Evolutionary conservation across 2,888 invertebrate genomes (phyloP).

Genomic region (Pyrocoelia pectoralis): DNA sequence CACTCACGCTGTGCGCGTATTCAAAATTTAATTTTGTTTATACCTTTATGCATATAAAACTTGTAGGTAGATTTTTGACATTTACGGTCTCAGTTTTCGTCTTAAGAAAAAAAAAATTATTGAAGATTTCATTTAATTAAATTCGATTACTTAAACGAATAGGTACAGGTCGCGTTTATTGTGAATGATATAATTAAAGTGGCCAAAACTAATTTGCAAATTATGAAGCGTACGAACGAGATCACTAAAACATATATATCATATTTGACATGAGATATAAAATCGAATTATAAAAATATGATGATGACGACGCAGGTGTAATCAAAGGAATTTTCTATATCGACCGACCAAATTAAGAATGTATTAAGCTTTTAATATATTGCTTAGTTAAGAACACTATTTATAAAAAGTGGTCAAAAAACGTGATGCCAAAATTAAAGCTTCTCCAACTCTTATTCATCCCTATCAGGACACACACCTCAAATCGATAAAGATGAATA

Average conservation of each 20-base stretch:
- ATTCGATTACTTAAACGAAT: too few species aligned
- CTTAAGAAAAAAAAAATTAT: neutral
- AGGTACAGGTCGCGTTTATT: neutral
- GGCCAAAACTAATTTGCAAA: slow-evolving; percentile 29
- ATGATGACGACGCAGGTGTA: slow-evolving; percentile 36
- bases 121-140: neutral
- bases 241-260: slow-evolving; percentile 26
- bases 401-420: slow-evolving; percentile 14
- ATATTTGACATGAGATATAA: slow-evolving; percentile 33
- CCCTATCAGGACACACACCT: too few species aligned
- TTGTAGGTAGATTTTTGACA: slow-evolving; percentile 34
- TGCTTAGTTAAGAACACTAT: slow-evolving; percentile 26
- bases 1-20: slow-evolving; percentile 38
- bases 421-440: neutral
- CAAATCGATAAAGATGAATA: too few species aligned
- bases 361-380: slow-evolving; percentile 35
- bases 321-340: slow-evolving; percentile 34
- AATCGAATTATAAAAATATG: slow-evolving; percentile 36
- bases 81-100: slow-evolving; percentile 24
- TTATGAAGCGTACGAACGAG: slow-evolving; percentile 23
- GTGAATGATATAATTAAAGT: neutral
- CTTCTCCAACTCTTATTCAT: too few species aligned
- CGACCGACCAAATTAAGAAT: slow-evolving; percentile 34
- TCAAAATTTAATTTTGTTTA: slow-evolving; percentile 41
- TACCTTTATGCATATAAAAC: slow-evolving; percentile 33